Evolutionary conservation across 2,797 vertebrate species (phyloP).

Genomic region (Eulemur mongoz): DNA sequence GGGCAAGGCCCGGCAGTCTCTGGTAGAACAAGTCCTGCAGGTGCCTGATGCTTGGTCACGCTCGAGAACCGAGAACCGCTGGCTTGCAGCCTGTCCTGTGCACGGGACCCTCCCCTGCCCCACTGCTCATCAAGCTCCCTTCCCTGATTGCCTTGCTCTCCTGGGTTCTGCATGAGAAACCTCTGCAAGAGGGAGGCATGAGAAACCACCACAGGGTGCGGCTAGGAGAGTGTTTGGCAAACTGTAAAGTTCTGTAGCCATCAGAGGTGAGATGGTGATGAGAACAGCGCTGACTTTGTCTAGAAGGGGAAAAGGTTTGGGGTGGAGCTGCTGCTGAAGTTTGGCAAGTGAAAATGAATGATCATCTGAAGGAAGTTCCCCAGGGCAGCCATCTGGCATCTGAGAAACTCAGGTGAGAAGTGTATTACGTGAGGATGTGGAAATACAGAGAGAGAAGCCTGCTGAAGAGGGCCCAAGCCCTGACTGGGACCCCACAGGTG

Average conservation of each 20-base stretch:
- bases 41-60: neutral
- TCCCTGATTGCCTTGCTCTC: neutral
- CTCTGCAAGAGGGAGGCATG: neutral
- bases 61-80: neutral
- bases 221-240: neutral
- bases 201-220: neutral
- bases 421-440: neutral
- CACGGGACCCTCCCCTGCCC: too few species aligned
- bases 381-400: neutral
- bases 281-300: neutral
- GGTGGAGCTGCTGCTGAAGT: neutral
- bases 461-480: neutral
- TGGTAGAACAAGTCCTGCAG: neutral
- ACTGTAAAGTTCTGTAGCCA: neutral
- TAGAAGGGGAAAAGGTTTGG: neutral
- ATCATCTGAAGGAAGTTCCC: neutral
- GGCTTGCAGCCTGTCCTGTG: neutral
- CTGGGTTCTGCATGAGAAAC: neutral
- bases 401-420: neutral
- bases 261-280: neutral
- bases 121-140: neutral
- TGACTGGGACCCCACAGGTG: neutral
- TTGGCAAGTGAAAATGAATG: neutral
- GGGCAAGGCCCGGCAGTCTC: neutral
- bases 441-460: neutral